Percentiles rank a stretch among this genome's conserved stretches.
Conservation (phyloP, 2,113 vertebrate species). For the Chloebia gouldiae region DNA sequence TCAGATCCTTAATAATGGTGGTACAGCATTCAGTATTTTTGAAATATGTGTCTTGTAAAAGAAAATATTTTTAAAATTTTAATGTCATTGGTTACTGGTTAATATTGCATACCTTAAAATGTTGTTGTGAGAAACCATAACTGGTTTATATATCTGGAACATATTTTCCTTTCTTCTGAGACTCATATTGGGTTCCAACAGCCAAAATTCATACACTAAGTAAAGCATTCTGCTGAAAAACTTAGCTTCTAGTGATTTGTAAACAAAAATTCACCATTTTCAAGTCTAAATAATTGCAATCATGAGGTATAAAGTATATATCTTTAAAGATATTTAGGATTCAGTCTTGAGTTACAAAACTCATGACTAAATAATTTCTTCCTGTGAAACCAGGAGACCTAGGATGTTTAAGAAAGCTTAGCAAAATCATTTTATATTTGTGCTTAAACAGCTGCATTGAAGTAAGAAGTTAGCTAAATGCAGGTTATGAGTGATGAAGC, state of each 20-base stretch:
- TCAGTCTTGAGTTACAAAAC: background rate
- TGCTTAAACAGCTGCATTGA: background rate
- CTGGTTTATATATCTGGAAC: background rate
- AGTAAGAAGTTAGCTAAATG: background rate
- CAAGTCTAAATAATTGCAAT: background rate
- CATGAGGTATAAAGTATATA: background rate
- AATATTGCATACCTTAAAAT: background rate
- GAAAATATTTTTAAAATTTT: background rate
- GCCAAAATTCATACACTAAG: background rate
- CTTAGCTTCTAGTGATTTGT: background rate
- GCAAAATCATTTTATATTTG: background rate
- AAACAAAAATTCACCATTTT: background rate
- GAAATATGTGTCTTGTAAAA: background rate
- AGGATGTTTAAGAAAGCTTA: background rate
- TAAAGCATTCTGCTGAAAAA: background rate
- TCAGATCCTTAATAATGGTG: background rate
- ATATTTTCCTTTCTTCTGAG: background rate
- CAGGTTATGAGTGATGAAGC: background rate
- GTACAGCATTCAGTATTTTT: background rate
- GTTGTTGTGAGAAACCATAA: background rate
- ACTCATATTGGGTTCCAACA: background rate
- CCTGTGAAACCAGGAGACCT: background rate
- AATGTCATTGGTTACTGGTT: background rate
- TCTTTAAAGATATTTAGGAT: background rate
- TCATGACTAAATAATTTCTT: background rate